A percentile compares a stretch with the other conserved stretches of the same genome.
phyloP scores from a whole-genome alignment of 2,113 vertebrate genomes.

The Oophaga pumilio region DNA sequence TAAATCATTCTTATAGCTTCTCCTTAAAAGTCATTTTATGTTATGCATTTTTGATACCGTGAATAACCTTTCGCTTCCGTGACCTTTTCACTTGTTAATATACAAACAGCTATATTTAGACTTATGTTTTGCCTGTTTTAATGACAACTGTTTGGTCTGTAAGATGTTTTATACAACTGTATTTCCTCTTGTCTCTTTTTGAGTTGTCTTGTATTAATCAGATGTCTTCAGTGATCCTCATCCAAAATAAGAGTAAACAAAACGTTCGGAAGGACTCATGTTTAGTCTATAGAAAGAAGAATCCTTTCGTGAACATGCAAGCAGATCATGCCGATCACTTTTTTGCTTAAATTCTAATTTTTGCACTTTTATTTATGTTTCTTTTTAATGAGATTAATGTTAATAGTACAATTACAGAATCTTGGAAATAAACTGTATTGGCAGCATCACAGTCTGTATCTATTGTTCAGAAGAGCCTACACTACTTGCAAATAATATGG shows the following conservation, averaged over 20 bases:
- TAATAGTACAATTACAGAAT: no score
- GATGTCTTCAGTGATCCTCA: slow-evolving; percentile 11
- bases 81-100: background rate
- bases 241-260: slow-evolving; percentile 18
- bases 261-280: background rate
- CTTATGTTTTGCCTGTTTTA: slow-evolving; percentile 17
- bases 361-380: background rate
- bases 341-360: background rate
- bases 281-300: slow-evolving; percentile 39
- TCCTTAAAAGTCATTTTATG: background rate
- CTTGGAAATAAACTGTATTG: background rate
- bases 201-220: background rate
- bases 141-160: slow-evolving; percentile 27
- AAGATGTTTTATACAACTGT: background rate
- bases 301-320: background rate
- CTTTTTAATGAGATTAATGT: no score
- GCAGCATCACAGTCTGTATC: background rate
- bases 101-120: background rate
- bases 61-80: background rate
- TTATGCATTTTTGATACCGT: background rate
- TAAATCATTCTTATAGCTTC: background rate
- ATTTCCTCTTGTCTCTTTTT: slow-evolving; percentile 27
- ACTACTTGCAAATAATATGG: background rate
- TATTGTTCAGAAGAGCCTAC: background rate
- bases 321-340: background rate